These are phyloP conservation scores for Mythimna vitellina DNA, from an alignment of 2,888 invertebrate species.

Conservation along the genomic window DNA sequence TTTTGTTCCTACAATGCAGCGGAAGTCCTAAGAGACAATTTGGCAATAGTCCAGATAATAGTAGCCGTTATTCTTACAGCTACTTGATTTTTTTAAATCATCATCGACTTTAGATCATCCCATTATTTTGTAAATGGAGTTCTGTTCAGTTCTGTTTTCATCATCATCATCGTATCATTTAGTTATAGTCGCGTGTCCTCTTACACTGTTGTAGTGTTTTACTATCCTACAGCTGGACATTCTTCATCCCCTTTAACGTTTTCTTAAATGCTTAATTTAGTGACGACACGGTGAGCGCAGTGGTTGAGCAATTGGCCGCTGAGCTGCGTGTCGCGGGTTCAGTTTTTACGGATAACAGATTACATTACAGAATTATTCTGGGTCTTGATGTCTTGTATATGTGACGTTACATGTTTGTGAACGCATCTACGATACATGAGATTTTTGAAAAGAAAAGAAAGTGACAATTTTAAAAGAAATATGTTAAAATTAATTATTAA, in stretches of 20 bases:
- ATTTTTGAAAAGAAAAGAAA: neutral
- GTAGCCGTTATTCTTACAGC: neutral
- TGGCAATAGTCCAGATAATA: neutral
- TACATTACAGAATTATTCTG: no score
- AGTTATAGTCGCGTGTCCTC: neutral
- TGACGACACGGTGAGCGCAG: neutral
- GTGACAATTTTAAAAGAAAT: neutral
- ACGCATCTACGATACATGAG: no score
- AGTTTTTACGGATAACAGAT: no score
- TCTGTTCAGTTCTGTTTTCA: neutral
- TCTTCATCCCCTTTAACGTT: no score
- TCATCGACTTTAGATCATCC: neutral
- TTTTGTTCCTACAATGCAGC: no score
- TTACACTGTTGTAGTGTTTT: neutral
- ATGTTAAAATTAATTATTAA: neutral
- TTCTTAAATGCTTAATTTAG: neutral
- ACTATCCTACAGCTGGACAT: neutral
- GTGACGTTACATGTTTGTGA: no score
- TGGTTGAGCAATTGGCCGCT: no score
- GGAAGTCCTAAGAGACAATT: neutral
- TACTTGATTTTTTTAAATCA: neutral
- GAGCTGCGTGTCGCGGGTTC: no score
- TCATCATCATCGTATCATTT: neutral
- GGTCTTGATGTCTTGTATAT: no score
- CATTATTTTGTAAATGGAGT: neutral